Conservation (phyloP, 53 echinoderm and acorn worm genomes). For the Arbacia lixula region DNA sequence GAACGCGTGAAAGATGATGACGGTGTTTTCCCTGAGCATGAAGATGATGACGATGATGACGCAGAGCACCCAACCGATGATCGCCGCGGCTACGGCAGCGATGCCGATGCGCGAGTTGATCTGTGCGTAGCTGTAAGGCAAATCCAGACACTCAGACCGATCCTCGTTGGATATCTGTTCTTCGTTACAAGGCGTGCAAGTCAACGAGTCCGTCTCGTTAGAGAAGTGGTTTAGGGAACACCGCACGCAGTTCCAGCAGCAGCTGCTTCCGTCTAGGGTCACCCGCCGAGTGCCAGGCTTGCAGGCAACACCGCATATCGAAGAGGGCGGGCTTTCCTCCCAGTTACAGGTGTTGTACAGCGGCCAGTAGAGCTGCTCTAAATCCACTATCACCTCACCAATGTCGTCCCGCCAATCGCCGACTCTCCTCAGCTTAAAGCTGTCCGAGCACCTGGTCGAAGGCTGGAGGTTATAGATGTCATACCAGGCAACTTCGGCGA, state of each 20-base stretch:
- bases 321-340: constrained; percentile 22
- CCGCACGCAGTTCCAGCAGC: constrained; percentile 90
- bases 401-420: constrained; percentile 19
- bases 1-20: constrained; percentile 71
- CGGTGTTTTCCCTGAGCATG: constrained; percentile 48
- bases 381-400: constrained; percentile 1
- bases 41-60: constrained; percentile 58
- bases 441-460: constrained; percentile 22
- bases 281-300: constrained; percentile 68
- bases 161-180: constrained; percentile 70
- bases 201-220: constrained; percentile 60
- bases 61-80: constrained; percentile 57
- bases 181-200: constrained; percentile 62
- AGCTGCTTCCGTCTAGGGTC: constrained; percentile 54
- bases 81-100: constrained; percentile 25
- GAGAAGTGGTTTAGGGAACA: constrained; percentile 76
- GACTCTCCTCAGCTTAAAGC: not conserved
- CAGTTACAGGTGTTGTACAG: constrained; percentile 4
- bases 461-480: constrained; percentile 80
- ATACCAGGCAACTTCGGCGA: constrained; percentile 68
- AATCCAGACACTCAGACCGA: constrained; percentile 66
- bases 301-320: constrained; percentile 80
- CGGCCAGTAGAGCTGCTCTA: constrained; percentile 58
- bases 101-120: constrained; percentile 45
- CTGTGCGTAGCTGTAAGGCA: constrained; percentile 57